phyloP scores from a whole-genome alignment of 1,140 invertebrate species.

The Copidosoma floridanum region DNA sequence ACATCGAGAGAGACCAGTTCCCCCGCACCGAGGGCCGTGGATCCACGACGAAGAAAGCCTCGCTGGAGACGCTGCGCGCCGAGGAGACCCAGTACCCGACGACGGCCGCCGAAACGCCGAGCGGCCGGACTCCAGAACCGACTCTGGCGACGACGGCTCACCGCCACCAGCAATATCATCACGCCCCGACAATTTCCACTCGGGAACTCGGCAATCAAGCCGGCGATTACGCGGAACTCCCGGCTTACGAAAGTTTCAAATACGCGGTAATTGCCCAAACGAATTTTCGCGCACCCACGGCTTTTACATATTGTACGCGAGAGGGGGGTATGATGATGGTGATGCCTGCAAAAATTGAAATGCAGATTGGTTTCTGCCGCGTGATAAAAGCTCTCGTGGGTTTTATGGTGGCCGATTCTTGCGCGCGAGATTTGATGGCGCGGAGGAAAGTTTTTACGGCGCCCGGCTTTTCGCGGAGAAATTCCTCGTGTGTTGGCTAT shows the following conservation, averaged over 20 bases:
- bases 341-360: conserved; percentile 9
- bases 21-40: conserved; percentile 29
- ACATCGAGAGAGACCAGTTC: conserved; percentile 51
- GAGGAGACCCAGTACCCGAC: conserved; percentile 38
- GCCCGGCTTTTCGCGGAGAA: too few relatives aligned
- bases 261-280: conserved; percentile 17
- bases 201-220: conserved; percentile 22
- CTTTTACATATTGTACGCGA: conserved; percentile 4
- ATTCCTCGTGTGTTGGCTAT: too few relatives aligned
- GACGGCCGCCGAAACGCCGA: conserved; percentile 33
- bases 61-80: conserved; percentile 24
- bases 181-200: conserved; percentile 15
- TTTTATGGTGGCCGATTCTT: neutral
- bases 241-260: conserved; percentile 22
- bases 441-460: neutral
- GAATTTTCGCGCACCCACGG: neutral
- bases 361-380: neutral
- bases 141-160: neutral
- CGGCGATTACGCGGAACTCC: conserved; percentile 21
- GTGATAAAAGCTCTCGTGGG: neutral
- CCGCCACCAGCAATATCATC: conserved; percentile 31
- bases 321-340: neutral
- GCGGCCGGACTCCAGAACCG: too few relatives aligned
- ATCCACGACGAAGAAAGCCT: conserved; percentile 12
- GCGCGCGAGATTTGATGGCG: neutral